Percentiles rank a stretch among this genome's conserved stretches.
phyloP scores from a whole-genome alignment of 2,113 vertebrate species.

The Alethe diademata region DNA sequence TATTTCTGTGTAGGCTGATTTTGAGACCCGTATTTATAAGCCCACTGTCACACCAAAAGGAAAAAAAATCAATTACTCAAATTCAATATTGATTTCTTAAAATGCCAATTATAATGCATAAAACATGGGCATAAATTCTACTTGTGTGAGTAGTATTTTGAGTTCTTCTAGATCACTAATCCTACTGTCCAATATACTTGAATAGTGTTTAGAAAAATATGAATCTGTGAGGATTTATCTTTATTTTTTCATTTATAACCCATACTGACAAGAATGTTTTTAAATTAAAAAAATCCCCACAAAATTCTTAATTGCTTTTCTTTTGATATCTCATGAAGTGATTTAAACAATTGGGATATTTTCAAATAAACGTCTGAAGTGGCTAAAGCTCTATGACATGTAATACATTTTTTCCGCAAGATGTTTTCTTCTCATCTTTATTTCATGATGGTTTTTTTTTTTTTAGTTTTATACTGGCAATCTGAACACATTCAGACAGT shows the following conservation, averaged over 20 bases:
- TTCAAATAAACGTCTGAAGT: background rate
- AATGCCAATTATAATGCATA: background rate
- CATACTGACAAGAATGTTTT: background rate
- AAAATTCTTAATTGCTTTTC: background rate
- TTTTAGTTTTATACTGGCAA: background rate
- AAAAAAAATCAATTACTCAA: background rate
- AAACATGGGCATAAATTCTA: background rate
- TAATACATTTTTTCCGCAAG: background rate
- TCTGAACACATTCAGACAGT: background rate
- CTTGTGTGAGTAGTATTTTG: background rate
- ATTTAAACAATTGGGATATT: background rate
- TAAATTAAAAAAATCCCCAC: background rate
- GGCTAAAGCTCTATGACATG: background rate
- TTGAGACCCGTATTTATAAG: background rate
- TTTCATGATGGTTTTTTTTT: background rate
- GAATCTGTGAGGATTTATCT: background rate
- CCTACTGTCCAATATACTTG: background rate
- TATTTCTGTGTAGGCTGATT: background rate
- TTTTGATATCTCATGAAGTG: background rate
- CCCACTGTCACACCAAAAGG: background rate
- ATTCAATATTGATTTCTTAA: background rate
- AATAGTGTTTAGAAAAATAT: background rate
- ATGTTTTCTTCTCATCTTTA: background rate
- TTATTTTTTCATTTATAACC: background rate
- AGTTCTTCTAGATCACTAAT: background rate